These are phyloP conservation scores for Argya squamiceps DNA, from an alignment of 2,797 vertebrate genomes.

Conservation along the genomic window DNA sequence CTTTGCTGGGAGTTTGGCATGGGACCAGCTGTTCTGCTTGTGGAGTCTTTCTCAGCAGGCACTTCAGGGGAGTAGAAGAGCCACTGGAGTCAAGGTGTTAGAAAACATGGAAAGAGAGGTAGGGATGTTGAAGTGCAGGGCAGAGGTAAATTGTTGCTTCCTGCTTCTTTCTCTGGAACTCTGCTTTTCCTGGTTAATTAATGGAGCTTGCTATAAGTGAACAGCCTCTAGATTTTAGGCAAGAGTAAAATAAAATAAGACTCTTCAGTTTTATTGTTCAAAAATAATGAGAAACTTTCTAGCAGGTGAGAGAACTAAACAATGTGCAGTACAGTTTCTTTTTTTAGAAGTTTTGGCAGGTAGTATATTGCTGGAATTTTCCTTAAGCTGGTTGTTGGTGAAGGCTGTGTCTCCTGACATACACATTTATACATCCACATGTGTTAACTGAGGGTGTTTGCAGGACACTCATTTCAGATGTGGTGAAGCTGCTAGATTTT, in stretches of 20 bases:
- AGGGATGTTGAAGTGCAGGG: background rate
- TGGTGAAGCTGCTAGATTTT: background rate
- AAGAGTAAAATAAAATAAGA: background rate
- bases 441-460: background rate
- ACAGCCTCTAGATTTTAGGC: background rate
- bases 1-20: background rate
- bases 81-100: background rate
- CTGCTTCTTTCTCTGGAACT: background rate
- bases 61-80: background rate
- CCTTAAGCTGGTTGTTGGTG: background rate
- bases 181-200: background rate
- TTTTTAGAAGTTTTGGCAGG: background rate
- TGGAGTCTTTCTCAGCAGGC: background rate
- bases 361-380: background rate
- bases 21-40: background rate
- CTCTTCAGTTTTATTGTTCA: background rate
- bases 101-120: background rate
- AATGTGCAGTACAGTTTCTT: too few relatives aligned
- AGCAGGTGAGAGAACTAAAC: background rate
- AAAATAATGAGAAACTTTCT: background rate
- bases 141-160: background rate
- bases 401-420: fast-evolving
- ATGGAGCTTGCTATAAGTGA: background rate
- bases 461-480: background rate
- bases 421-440: fast-evolving